Base-by-base conservation (phyloP, 2,113 vertebrate species). In the Cariama cristata region DNA sequence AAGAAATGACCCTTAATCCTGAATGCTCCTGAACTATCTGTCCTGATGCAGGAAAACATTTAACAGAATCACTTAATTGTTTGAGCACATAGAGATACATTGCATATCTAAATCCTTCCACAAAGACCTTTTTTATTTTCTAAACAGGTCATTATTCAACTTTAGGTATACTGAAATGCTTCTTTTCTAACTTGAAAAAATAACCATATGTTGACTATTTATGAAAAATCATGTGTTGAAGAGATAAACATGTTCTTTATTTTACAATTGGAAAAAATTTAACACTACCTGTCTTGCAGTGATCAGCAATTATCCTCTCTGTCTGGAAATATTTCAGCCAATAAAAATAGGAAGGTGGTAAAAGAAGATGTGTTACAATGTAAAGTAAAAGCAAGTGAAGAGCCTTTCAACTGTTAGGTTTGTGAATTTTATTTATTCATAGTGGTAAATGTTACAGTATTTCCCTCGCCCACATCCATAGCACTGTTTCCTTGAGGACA, bases 401-500 rank as follows among this genome's bases (percentile, higher is more conserved):
- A 73, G 14, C 6, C 62, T 83, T 72, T 55, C 44, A 75, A 33
- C 15, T 24, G 15, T 58, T 74, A 87, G 38, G n/a, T 93, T 88
- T 90, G 71, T 92, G 94, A 58, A 72, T 90, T 76, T 93, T 87
- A 64, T 88, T 94, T 92, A 55, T 76, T 90, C 15, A 4, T 82
- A 77, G 30, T 23, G 35, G 79, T 91, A 58, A 42, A 24, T 52
- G 33, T 93, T 83, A 28, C 12, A 76, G 52, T 64, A 71, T 77
- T 85, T 95, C 53, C 32, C 73, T 96, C 93, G 79, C 66, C 88
- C 62, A 60, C 44, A 53, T 89, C 83, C 56, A 56, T 19, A 21
- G 40, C 1, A 62, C 84, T 95, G 85, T 87, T 86, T 94, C 88
- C 90, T 94, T 93, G 47, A 79, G 53, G 89, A 93, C 56, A 94